Evolutionary conservation across 2,797 vertebrate genomes (phyloP), one percentile per base, ranked within the genome.

Genomic region (Pachyuromys duprasi): DNA sequence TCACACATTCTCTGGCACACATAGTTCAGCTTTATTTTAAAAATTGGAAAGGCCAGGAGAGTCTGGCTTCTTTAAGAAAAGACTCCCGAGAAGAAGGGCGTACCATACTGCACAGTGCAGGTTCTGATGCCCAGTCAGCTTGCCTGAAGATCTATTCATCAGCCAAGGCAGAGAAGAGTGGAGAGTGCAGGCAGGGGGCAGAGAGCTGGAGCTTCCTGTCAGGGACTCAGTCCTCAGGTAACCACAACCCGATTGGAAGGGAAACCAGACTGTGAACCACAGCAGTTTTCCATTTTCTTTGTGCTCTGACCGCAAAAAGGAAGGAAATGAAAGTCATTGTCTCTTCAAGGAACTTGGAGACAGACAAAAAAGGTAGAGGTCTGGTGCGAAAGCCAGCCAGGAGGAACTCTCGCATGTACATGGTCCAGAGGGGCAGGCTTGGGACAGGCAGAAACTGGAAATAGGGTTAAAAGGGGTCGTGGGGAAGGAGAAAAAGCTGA

Each of bases 1-100:
- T 92, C 96, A 96, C 97, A 97, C 93, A 96, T 96, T 94, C 90
- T 92, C 90, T 97, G 96, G 96, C 93, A 97, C 94, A 92, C 93
- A 97, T 95, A 93, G 88, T 96, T 96, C 55, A 90, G 93, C 91
- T 96, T 42, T 95, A 94, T 96, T 98, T 97, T 92, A 94, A 95
- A 92, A 90, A 94, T 96, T 95, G 96, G 94, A 95, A 95, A 97
- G 89, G 96, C 92, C 95, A 90, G 57, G 90, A 92, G 95, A 95
- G 90, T 97, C 95, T 96, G 93, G 86, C 96, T 97, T 96, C 95
- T 95, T 95, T 95, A 91, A 96, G 96, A 42, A 96, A 93, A 93
- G 92, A 95, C 82, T 63, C 97, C 92, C 88, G 31, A 96, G 90
- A 86, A 94, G 94, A 93, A 86, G 62, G 31, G 69, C 89, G 65